A percentile compares a stretch with the other conserved stretches of the same genome.
phyloP scores from a whole-genome alignment of 2,113 vertebrate genomes.

The Campylomormyrus numenius region DNA sequence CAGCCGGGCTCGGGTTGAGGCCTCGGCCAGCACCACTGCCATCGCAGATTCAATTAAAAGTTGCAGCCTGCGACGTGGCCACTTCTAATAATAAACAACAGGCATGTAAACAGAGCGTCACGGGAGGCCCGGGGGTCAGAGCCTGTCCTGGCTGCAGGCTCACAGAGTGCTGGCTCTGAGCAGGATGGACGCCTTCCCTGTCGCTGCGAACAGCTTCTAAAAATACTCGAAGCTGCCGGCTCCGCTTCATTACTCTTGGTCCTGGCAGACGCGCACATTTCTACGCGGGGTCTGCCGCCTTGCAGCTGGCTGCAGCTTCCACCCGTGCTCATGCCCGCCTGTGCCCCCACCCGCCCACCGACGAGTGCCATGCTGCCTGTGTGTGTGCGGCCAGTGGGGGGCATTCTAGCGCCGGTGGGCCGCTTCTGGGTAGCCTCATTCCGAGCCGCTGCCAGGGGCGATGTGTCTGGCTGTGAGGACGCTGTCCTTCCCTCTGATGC shows the following conservation, averaged over 20 bases:
- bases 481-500: background rate
- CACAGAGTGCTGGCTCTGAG: background rate
- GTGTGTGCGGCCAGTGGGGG: background rate
- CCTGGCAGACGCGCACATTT: background rate
- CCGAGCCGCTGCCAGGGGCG: slow-evolving; percentile 19
- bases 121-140: background rate
- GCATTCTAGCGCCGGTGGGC: background rate
- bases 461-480: slow-evolving; percentile 7
- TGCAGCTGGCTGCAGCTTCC: background rate
- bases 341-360: background rate
- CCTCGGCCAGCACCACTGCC: background rate
- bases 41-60: background rate
- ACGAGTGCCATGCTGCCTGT: background rate
- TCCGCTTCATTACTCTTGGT: slow-evolving; percentile 54
- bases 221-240: slow-evolving; percentile 53
- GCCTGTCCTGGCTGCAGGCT: background rate
- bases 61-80: background rate
- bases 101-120: background rate
- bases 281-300: too few relatives aligned
- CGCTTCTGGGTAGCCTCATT: slow-evolving; percentile 17
- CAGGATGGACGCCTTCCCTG: slow-evolving; percentile 46
- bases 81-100: background rate
- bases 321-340: background rate
- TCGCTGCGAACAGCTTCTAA: slow-evolving; percentile 47
- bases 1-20: background rate